Base-by-base conservation (phyloP, 2,797 vertebrate species). In the Nasua narica region DNA sequence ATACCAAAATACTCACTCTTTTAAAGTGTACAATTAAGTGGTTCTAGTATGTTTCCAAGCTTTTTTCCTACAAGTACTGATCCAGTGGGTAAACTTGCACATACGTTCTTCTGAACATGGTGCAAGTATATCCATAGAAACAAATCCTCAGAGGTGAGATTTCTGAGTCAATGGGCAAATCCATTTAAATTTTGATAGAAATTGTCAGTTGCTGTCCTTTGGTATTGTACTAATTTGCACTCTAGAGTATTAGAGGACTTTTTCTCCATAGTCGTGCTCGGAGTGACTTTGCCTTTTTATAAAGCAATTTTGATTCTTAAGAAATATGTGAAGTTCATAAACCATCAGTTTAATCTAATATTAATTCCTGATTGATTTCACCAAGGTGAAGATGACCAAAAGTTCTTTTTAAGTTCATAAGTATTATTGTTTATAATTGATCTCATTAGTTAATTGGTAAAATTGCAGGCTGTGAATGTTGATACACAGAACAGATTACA, bases 311-410 rank as follows among this genome's bases (percentile, higher is more conserved):
- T 25, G 67, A 43, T 67, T 76, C 82, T 60, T 35, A 88, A 87
- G 62, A 83, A 89, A 52, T 23, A 40, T 69, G 23, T 76, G 62
- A 37, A 84, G 32, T 91, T 83, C 48, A n/a, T 74, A 58, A 54
- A 77, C 70, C 97, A 78, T 27, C n/a, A 90, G 0, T 58, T 95
- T 97, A 93, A 89, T 58, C 95, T 97, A 93, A 89, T 95, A 67
- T 96, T 96, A 40, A 7, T 85, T 87, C 87, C 37, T 83, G 46
- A 70, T 97, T 4, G 2, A 37, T 95, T 96, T 97, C 58, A 93
- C 69, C 85, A 37, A 0, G 60, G 79, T 16, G 56, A 85, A 94
- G 5, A 5, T 72, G 77, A 85, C 96, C 60, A 2, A 82, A 70
- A 74, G 25, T 48, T 56, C 19, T 50, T 5, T 77, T n/a, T 48